Base-by-base conservation (phyloP, 1,140 invertebrate species). In the Papilio polyxenes region DNA sequence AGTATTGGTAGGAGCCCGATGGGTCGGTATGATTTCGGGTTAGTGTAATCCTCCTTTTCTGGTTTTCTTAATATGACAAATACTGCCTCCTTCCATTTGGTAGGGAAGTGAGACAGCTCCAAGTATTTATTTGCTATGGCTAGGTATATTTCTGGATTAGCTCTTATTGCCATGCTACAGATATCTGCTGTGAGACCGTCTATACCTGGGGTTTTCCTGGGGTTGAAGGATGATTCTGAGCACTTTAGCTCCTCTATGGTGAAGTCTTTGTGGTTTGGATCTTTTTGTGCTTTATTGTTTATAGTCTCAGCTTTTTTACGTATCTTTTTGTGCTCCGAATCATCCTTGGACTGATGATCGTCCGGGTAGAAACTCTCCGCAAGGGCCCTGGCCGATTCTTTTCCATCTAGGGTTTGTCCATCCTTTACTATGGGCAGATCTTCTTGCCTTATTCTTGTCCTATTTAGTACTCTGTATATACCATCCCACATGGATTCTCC, bases 101-200 rank as follows among this genome's bases (percentile, higher is more conserved):
- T 76, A 8, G 75, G 75, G 23, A 77, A 77, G 49, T 53, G 20
- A 11, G n/a, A 6, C 7, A 53, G n/a, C 2, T 37, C 10, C 9
- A 77, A 48, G 75, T 49, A 77, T 37, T 77, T 56, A n/a, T 77
- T 77, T 8, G 51, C 10, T 7, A 77, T 1, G 17, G 48, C 20
- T 48, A 77, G 23, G 9, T 23, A 53, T 5, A 53, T 11, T 23
- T 20, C 49, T 31, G 75, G 75, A 13, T 77, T 23, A 3, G 9
- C n/a, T 9, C 15, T 23, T 7, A 65, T 80, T 17, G 77, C 31
- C 6, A 31, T 23, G 17, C 15, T 10, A 44, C 77, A 80, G 5
- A 80, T 65, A n/a, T 80, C 77, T 11, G 77, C 77, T 3, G 77
- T 80, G 9, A 80, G 17, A 3, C 77, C 77, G 37, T 80, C 77